A percentile compares a stretch with the other conserved stretches of the same genome.
These are phyloP conservation scores for Cephonodes hylas DNA, from an alignment of 2,888 invertebrate species.

Conservation along the genomic window DNA sequence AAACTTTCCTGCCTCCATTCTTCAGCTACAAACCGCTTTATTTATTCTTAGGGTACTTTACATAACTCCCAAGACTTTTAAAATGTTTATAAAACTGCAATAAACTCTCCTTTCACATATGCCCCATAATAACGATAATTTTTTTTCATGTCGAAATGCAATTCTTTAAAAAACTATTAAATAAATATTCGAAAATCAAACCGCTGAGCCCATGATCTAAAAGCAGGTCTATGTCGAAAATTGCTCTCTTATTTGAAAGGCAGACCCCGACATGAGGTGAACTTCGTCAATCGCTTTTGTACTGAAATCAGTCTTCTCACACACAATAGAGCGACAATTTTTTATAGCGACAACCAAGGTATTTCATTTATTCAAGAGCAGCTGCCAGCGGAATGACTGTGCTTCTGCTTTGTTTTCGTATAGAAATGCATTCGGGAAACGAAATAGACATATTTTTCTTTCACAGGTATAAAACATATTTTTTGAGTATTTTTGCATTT, in stretches of 20 bases:
- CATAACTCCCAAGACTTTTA: too few species aligned
- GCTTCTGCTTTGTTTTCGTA: background rate
- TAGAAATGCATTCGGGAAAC: background rate
- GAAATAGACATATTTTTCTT: background rate
- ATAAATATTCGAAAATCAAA: too few species aligned
- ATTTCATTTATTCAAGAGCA: background rate
- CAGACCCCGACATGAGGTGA: conserved; percentile 12
- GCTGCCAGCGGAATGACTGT: background rate
- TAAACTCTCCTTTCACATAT: too few species aligned
- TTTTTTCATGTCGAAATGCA: too few species aligned
- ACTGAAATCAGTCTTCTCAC: background rate
- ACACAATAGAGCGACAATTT: conserved; percentile 10
- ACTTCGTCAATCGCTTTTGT: conserved; percentile 12
- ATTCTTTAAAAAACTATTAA: too few species aligned
- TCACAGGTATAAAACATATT: too few species aligned
- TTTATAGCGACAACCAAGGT: background rate
- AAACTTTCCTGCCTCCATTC: too few species aligned
- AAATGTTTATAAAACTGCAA: too few species aligned
- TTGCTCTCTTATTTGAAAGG: conserved; percentile 16
- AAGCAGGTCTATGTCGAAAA: conserved; percentile 3
- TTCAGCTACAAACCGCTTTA: too few species aligned
- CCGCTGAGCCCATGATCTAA: background rate
- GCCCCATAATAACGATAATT: too few species aligned
- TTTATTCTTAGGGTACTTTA: too few species aligned
- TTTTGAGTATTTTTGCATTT: too few species aligned